These are phyloP conservation scores for Phaethon lepturus DNA, from an alignment of 2,113 vertebrate genomes.

Conservation along the genomic window DNA sequence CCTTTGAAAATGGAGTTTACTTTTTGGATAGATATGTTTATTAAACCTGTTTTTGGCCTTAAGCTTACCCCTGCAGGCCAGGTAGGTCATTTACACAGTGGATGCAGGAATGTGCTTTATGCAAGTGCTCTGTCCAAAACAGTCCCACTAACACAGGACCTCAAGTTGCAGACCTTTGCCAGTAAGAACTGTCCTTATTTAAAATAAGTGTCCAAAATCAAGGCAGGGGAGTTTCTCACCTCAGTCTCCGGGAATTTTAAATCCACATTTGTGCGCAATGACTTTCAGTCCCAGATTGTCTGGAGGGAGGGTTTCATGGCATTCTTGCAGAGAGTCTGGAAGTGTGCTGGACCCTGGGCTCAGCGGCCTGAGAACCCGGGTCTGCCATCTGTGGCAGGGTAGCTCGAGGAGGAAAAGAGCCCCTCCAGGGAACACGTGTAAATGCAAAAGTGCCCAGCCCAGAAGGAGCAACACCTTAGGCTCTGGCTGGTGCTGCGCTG, in stretches of 20 bases:
- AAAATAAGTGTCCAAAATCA: not conserved
- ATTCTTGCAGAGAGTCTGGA: not conserved
- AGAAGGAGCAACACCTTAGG: not conserved
- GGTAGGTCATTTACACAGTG: not conserved
- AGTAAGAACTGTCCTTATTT: not conserved
- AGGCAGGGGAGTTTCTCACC: not conserved
- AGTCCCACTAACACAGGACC: not conserved
- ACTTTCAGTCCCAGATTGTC: not conserved
- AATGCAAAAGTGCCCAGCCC: not conserved
- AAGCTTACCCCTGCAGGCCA: not conserved
- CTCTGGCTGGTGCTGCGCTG: accelerated
- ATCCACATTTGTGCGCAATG: not conserved
- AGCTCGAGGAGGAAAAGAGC: not conserved
- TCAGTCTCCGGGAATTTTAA: not conserved
- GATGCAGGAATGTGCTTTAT: not conserved
- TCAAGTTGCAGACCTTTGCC: not conserved
- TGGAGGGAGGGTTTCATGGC: not conserved
- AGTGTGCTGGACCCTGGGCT: not conserved
- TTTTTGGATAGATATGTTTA: not conserved
- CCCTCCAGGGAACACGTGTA: accelerated
- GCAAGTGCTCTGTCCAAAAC: not conserved
- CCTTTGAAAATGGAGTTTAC: not conserved
- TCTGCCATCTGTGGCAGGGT: not conserved
- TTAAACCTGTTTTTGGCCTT: not conserved
- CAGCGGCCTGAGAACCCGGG: not conserved